phyloP scores from a whole-genome alignment of 2,888 invertebrate genomes.

The Hypomecis punctinalis region DNA sequence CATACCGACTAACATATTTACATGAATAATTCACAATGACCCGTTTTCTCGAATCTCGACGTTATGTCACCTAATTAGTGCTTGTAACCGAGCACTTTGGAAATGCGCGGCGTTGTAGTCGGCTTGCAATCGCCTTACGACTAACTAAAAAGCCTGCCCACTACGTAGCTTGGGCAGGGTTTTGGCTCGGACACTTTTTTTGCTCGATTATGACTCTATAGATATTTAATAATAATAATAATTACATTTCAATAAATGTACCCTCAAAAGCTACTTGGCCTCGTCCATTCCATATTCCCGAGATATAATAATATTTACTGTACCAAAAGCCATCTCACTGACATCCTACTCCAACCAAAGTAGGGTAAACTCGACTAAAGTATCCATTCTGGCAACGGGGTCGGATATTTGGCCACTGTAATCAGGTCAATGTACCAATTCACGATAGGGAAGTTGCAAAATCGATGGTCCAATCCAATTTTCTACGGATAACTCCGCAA shows the following conservation, averaged over 20 bases:
- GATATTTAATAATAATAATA: too few relatives aligned
- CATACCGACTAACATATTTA: too few relatives aligned
- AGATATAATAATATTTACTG: conserved; percentile 24
- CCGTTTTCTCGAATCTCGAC: too few relatives aligned
- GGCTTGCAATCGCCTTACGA: too few relatives aligned
- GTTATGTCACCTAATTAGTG: too few relatives aligned
- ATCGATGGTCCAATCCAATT: conserved; percentile 65
- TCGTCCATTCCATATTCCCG: conserved; percentile 7
- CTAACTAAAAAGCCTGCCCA: too few relatives aligned
- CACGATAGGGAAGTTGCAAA: conserved; percentile 59
- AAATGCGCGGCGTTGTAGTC: too few relatives aligned
- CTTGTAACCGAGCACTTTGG: too few relatives aligned
- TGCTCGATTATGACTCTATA: too few relatives aligned
- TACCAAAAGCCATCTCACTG: conserved; percentile 24
- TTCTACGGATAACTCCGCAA: conserved; percentile 40
- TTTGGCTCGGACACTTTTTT: too few relatives aligned
- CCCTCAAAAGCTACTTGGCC: not conserved
- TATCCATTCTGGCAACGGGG: conserved; percentile 29
- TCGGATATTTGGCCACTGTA: conserved; percentile 46
- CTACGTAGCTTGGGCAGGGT: too few relatives aligned
- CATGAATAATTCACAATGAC: too few relatives aligned
- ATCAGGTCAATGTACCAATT: conserved; percentile 61
- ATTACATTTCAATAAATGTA: not conserved
- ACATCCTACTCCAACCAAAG: conserved; percentile 27
- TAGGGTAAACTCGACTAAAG: conserved; percentile 15